Conservation (phyloP, 2,888 invertebrate genomes). For the Nomada lathburiana region DNA sequence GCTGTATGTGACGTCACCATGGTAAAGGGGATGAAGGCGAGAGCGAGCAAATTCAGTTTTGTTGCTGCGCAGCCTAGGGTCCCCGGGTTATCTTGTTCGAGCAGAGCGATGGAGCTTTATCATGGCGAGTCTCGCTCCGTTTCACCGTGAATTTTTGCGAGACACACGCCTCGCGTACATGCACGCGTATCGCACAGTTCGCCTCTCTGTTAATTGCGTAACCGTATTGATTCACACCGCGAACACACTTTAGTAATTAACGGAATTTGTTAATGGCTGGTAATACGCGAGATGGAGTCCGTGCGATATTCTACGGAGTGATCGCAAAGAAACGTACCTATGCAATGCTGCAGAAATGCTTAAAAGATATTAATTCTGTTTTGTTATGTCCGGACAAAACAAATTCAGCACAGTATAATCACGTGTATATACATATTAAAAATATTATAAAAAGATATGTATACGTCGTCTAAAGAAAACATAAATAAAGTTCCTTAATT, state of each 20-base stretch:
- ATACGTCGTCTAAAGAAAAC: too few relatives aligned
- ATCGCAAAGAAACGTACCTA: too few relatives aligned
- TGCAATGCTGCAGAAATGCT: too few relatives aligned
- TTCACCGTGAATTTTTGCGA: slow-evolving; percentile 65
- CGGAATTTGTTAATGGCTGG: slow-evolving; percentile 31
- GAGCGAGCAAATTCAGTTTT: slow-evolving; percentile 26
- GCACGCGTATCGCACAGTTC: background rate
- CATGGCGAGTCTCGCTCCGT: slow-evolving; percentile 56
- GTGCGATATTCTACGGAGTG: too few relatives aligned
- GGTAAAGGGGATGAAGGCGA: slow-evolving; percentile 29
- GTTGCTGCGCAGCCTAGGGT: slow-evolving; percentile 63
- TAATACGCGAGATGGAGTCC: slow-evolving; percentile 1
- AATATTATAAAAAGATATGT: too few relatives aligned
- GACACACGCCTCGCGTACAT: slow-evolving; percentile 38
- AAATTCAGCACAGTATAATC: too few relatives aligned
- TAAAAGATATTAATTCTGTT: too few relatives aligned
- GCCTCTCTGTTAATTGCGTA: slow-evolving; percentile 57
- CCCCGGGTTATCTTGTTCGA: slow-evolving; percentile 65
- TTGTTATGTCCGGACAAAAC: too few relatives aligned
- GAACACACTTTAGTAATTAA: slow-evolving; percentile 37
- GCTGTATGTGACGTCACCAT: too few relatives aligned
- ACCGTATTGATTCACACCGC: slow-evolving; percentile 33
- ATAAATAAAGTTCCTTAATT: too few relatives aligned
- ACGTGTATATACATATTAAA: too few relatives aligned
- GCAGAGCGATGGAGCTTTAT: slow-evolving; percentile 51